Conservation (phyloP, 1,140 invertebrate species). For the Bactericera cockerelli region DNA sequence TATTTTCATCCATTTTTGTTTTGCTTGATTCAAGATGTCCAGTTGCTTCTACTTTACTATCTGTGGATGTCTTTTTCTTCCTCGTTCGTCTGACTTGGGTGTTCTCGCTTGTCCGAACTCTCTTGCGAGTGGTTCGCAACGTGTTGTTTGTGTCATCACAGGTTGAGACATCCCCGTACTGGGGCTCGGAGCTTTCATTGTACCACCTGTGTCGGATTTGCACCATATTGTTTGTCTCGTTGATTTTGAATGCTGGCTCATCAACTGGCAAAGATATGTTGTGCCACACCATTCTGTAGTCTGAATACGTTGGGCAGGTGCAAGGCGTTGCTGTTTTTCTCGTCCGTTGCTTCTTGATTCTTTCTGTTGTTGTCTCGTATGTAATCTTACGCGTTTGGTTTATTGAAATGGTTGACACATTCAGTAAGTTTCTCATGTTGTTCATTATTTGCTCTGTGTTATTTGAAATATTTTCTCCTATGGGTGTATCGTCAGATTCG, state of each 20-base stretch:
- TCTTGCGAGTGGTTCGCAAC: no score
- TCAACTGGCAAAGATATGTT: neutral
- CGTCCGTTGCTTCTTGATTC: neutral
- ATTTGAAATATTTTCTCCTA: neutral
- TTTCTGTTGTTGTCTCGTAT: neutral
- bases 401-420: no score
- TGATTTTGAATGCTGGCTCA: neutral
- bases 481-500: neutral
- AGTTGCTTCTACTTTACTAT: no score
- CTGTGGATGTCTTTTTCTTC: no score
- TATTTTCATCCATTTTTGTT: no score
- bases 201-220: neutral
- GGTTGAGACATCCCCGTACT: no score
- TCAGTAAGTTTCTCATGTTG: neutral
- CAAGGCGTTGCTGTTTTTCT: neutral
- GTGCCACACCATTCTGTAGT: neutral
- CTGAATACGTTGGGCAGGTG: slow-evolving; percentile 4
- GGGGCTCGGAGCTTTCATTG: neutral
- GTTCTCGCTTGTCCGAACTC: no score
- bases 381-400: no score
- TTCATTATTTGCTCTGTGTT: no score
- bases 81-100: no score
- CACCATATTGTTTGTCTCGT: neutral
- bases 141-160: no score
- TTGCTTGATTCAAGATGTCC: no score